Base-by-base conservation (phyloP, 2,888 invertebrate species). In the Muscina levida region DNA sequence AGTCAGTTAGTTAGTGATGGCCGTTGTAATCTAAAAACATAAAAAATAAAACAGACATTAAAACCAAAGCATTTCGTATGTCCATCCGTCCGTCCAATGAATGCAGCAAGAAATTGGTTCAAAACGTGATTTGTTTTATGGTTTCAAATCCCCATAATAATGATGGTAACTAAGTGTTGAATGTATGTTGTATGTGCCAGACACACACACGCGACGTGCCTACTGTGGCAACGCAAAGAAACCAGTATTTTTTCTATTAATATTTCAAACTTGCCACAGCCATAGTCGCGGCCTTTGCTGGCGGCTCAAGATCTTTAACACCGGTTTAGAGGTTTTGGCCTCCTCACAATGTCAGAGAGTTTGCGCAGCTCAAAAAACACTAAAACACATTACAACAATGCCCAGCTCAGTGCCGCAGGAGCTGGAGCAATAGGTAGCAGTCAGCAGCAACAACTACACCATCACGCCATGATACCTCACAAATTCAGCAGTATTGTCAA, bases 401-500 rank as follows among this genome's bases (percentile, higher is more conserved):
- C 3, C 3, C 4, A 8, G 4, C 3, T 3, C 8, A 8, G 31
- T 31, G 67, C 59, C 46, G 53, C 24, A 48, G 66, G 2, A 67
- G 72, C 44, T 10, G 22, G 70, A 11, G 26, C 4, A 75, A 70
- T 19, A 10, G 53, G 67, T n/a, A 76, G 78, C 56, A 82, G 73
- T 68, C 73, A 65, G 62, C 51, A 81, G 66, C 1, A 59, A 59
- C 37, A 53, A 66, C 59, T 62, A 48, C 24, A 51, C 39, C 70
- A 59, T 39, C 72, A 68, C n/a, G 62, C 70, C 17, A 59, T 83
- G 79, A 24, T 82, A 22, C 81, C 76, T 22, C 85, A 85, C 42
- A 89, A 89, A 82, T 86, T 89, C 74, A 89, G 87, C 85, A 88
- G 88, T 82, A 88, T 89, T 78, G 89, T 89, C 39, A 87, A 88